Conservation (phyloP, 2,113 vertebrate species). For the Siniperca knerii region DNA sequence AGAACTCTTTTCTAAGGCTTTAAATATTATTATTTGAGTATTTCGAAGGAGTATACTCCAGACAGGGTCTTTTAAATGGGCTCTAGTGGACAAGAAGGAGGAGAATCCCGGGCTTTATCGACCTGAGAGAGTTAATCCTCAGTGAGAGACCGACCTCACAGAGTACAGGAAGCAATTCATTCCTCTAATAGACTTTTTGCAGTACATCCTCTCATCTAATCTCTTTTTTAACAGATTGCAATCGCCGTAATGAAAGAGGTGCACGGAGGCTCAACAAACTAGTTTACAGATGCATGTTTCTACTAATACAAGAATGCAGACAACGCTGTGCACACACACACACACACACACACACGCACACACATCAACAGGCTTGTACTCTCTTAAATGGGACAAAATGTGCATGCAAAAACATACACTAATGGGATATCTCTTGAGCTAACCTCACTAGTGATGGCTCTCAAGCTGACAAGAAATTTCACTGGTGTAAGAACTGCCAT, state of each 20-base stretch:
- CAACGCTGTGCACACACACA: neutral
- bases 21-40: neutral
- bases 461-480: constrained; percentile 68
- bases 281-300: constrained; percentile 46
- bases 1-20: neutral
- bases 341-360: neutral
- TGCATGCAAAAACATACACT: constrained; percentile 19
- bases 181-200: constrained; percentile 68
- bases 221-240: constrained; percentile 75
- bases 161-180: constrained; percentile 72
- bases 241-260: constrained; percentile 71
- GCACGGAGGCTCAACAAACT: constrained; percentile 39
- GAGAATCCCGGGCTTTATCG: constrained; percentile 48
- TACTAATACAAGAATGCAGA: constrained; percentile 3
- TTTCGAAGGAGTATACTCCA: neutral
- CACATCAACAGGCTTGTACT: neutral
- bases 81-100: constrained; percentile 23
- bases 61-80: constrained; percentile 19
- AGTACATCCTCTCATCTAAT: constrained; percentile 73
- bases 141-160: constrained; percentile 46
- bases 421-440: constrained; percentile 59
- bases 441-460: constrained; percentile 55
- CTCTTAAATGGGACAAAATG: constrained; percentile 15
- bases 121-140: constrained; percentile 69
- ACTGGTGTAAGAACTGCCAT: constrained; percentile 69